A percentile compares a stretch with the other conserved stretches of the same genome.
These are phyloP conservation scores for Pherbina coryleti DNA, from an alignment of 2,888 invertebrate genomes.

Conservation along the genomic window DNA sequence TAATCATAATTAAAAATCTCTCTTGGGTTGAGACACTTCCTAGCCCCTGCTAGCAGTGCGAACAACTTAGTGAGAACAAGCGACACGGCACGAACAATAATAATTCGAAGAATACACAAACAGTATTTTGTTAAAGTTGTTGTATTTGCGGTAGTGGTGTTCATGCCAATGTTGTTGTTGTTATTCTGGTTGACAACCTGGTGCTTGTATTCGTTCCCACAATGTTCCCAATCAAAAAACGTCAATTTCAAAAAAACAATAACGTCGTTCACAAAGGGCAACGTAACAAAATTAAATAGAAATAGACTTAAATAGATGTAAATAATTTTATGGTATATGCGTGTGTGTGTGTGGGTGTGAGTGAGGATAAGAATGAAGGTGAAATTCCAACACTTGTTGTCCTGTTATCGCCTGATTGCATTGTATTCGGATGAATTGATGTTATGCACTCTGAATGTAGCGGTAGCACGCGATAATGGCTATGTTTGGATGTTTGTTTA, in stretches of 20 bases:
- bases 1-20: slow-evolving; percentile 25
- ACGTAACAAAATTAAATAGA: not conserved
- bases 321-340: too few relatives aligned
- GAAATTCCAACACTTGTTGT: not conserved
- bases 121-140: slow-evolving; percentile 19
- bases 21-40: too few relatives aligned
- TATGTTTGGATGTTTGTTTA: too few relatives aligned
- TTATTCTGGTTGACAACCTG: not conserved
- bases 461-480: slow-evolving; percentile 5
- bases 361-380: not conserved
- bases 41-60: too few relatives aligned
- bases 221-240: slow-evolving; percentile 33
- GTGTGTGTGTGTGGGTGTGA: not conserved
- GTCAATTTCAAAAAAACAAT: slow-evolving; percentile 34
- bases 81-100: too few relatives aligned
- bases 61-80: not conserved
- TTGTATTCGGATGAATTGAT: slow-evolving; percentile 4
- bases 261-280: not conserved
- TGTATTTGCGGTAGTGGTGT: not conserved
- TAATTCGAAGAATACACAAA: not conserved
- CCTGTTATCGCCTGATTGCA: not conserved
- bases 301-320: not conserved
- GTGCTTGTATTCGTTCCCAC: not conserved
- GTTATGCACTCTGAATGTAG: not conserved
- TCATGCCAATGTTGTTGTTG: not conserved